A percentile compares a stretch with the other conserved stretches of the same genome.
These are phyloP conservation scores for Microcebus murinus DNA, from an alignment of 2,113 vertebrate species.

Conservation along the genomic window DNA sequence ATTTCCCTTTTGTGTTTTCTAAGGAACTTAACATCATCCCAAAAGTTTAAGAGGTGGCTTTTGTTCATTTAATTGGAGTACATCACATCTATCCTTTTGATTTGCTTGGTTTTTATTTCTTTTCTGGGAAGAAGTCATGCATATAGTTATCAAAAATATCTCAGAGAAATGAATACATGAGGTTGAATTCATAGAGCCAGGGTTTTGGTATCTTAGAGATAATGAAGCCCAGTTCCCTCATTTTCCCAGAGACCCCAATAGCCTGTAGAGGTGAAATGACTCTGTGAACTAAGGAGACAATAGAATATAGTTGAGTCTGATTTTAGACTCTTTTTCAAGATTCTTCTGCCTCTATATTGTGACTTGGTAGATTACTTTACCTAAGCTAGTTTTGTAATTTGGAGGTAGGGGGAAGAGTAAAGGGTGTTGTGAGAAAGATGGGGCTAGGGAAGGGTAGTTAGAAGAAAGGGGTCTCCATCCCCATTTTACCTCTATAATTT, in stretches of 20 bases:
- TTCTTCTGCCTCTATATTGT: not conserved
- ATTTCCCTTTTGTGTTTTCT: not conserved
- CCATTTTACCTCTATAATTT: not conserved
- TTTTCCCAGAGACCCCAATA: not conserved
- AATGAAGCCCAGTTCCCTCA: not conserved
- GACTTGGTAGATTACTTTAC: not conserved
- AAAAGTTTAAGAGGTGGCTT: conserved; percentile 1
- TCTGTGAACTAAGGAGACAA: not conserved
- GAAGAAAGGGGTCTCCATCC: not conserved
- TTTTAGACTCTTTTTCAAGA: not conserved
- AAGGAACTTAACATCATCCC: not conserved
- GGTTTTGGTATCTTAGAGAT: not conserved
- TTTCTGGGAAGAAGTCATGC: not conserved
- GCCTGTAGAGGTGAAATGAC: not conserved
- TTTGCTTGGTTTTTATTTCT: conserved; percentile 2
- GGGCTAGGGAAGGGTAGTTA: not conserved
- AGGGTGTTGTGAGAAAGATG: not conserved
- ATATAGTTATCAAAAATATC: not conserved
- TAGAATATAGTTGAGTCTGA: not conserved
- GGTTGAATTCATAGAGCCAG: not conserved
- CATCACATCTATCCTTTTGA: not conserved
- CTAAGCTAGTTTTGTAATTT: not conserved
- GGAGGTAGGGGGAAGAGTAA: not conserved
- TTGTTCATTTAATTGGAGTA: not conserved
- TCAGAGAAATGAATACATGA: not conserved